Conservation (phyloP, 2,113 vertebrate species). For the Okapia johnstoni region DNA sequence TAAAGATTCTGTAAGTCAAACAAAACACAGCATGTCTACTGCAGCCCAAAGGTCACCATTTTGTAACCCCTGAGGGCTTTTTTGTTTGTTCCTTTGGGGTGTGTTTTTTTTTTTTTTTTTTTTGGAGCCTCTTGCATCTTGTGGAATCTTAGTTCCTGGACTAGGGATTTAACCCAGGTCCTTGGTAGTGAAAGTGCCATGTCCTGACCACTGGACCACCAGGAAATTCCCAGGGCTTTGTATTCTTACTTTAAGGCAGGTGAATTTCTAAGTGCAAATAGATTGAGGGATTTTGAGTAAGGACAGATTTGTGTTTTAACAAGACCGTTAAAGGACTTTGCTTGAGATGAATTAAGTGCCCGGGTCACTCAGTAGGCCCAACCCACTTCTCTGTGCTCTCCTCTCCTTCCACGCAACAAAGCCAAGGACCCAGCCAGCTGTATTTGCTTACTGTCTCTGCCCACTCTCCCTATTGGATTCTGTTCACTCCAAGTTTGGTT, state of each 20-base stretch:
- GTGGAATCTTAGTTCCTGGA: neutral
- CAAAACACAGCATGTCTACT: neutral
- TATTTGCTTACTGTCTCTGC: neutral
- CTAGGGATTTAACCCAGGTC: neutral
- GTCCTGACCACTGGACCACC: neutral
- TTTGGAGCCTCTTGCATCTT: neutral
- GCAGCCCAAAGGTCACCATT: neutral
- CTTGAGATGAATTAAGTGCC: neutral
- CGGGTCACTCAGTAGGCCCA: neutral
- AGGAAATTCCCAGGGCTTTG: neutral
- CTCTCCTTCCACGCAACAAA: neutral
- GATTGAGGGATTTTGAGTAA: neutral
- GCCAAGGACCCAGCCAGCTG: neutral
- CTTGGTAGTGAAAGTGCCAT: neutral
- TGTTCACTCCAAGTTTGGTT: neutral
- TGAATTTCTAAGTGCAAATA: slow-evolving; percentile 1
- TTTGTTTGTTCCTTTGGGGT: neutral
- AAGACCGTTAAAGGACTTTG: neutral
- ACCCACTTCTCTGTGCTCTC: neutral
- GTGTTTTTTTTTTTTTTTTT: neutral
- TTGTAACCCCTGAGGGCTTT: neutral
- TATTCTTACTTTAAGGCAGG: neutral
- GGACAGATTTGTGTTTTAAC: neutral
- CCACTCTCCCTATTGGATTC: neutral
- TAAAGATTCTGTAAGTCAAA: neutral